phyloP scores from a whole-genome alignment of 2,888 invertebrate species.

The Spatulosminthurus flaviceps region DNA sequence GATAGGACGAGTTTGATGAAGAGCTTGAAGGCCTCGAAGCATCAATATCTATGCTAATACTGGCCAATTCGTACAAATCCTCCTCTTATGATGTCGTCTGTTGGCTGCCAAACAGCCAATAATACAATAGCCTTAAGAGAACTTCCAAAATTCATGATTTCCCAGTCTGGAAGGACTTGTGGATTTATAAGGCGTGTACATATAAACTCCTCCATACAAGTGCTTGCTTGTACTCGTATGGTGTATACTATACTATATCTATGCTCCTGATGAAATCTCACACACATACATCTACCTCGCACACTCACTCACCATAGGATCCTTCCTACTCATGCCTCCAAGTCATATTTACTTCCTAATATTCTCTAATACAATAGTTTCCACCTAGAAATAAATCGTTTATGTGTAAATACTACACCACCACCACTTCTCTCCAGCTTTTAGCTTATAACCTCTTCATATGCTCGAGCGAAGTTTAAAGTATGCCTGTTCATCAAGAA shows the following conservation, averaged over 20 bases:
- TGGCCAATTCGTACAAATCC: conserved; percentile 43
- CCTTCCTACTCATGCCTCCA: conserved; percentile 36
- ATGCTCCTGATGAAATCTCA: conserved; percentile 29
- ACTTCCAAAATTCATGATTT: conserved; percentile 35
- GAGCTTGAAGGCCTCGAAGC: conserved; percentile 53
- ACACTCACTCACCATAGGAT: conserved; percentile 3
- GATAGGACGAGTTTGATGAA: conserved; percentile 48
- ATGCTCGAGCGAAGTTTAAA: neutral
- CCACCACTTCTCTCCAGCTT: conserved; percentile 19
- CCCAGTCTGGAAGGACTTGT: neutral
- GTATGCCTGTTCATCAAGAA: conserved; percentile 2
- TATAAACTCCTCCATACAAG: conserved; percentile 3
- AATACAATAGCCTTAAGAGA: conserved; percentile 43
- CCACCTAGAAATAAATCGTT: conserved; percentile 13
- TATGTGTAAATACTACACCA: conserved; percentile 23
- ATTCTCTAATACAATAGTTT: conserved; percentile 29
- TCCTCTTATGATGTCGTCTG: conserved; percentile 46
- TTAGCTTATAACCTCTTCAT: conserved; percentile 21
- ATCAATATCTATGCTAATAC: conserved; percentile 61
- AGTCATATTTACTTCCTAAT: conserved; percentile 45
- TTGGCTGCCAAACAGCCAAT: conserved; percentile 33
- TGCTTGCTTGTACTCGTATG: neutral
- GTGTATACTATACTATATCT: too few relatives aligned
- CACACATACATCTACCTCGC: conserved; percentile 3
- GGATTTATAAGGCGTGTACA: too few relatives aligned